Conservation (phyloP, 2,888 invertebrate genomes). For the Dexiosoma caninum region DNA sequence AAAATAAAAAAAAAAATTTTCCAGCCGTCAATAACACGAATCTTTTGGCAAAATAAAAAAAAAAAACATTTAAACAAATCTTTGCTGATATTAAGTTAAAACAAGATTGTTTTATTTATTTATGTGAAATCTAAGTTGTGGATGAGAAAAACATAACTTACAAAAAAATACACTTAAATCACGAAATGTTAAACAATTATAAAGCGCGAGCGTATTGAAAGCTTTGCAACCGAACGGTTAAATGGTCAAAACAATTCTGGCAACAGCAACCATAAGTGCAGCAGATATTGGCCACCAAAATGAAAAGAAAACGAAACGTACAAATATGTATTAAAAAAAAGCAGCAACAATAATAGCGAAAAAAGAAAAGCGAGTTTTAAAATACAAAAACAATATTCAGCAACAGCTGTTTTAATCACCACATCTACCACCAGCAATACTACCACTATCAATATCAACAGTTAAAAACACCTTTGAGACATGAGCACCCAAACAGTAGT, state of each 20-base stretch:
- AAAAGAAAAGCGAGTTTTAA: conserved; percentile 45
- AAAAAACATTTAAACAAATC: conserved; percentile 37
- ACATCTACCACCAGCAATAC: background rate
- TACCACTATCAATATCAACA: background rate
- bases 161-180: conserved; percentile 18
- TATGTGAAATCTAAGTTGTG: background rate
- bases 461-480: conserved; percentile 1
- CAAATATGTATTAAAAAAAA: conserved; percentile 3
- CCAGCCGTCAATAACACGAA: conserved; percentile 23
- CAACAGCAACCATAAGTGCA: conserved; percentile 63
- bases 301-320: conserved; percentile 26
- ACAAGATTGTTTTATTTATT: conserved; percentile 48
- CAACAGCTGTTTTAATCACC: conserved; percentile 49
- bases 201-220: conserved; percentile 55
- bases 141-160: background rate
- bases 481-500: conserved; percentile 10
- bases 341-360: background rate
- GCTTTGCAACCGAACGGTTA: conserved; percentile 66
- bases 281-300: conserved; percentile 58
- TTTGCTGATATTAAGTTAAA: conserved; percentile 40
- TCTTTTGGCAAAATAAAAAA: conserved; percentile 9
- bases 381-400: conserved; percentile 11
- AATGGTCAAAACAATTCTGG: conserved; percentile 68
- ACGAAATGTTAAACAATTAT: conserved; percentile 6
- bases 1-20: conserved; percentile 2